Percentiles rank a stretch among this genome's conserved stretches.
These are phyloP conservation scores for Gadopsis bispinosus DNA, from an alignment of 2,797 vertebrate species.

Conservation along the genomic window DNA sequence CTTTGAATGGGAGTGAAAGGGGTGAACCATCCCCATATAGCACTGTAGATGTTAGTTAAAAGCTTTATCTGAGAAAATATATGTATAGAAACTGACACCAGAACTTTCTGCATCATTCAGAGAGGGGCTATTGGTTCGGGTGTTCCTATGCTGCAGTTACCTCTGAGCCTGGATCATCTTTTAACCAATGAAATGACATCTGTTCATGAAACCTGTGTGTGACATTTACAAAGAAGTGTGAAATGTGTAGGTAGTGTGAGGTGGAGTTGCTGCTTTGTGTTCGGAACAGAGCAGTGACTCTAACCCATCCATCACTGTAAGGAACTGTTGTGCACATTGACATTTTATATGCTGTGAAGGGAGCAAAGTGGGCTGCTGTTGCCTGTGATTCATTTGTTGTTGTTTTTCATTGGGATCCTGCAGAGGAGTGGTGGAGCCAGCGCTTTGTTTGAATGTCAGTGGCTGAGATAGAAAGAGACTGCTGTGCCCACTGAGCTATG, in stretches of 20 bases:
- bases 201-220: conserved; percentile 57
- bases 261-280: conserved; percentile 59
- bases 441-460: conserved; percentile 80
- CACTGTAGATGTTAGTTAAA: background rate
- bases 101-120: background rate
- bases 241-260: conserved; percentile 55
- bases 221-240: conserved; percentile 67
- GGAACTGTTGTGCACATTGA: conserved; percentile 74
- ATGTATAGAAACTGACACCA: background rate
- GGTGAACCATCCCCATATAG: background rate
- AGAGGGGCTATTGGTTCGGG: background rate
- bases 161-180: conserved; percentile 23
- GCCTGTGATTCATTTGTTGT: conserved; percentile 80
- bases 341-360: conserved; percentile 77
- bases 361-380: conserved; percentile 73
- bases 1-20: background rate
- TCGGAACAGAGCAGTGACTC: conserved; percentile 56
- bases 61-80: background rate
- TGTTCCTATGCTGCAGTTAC: conserved; percentile 1
- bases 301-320: conserved; percentile 76
- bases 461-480: conserved; percentile 69
- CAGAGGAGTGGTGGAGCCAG: conserved; percentile 69
- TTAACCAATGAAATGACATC: conserved; percentile 44
- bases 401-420: conserved; percentile 76
- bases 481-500: conserved; percentile 74